Evolutionary conservation across 2,888 invertebrate genomes (phyloP), one percentile per base, ranked within the genome.

Genomic region (Philonicus albiceps): DNA sequence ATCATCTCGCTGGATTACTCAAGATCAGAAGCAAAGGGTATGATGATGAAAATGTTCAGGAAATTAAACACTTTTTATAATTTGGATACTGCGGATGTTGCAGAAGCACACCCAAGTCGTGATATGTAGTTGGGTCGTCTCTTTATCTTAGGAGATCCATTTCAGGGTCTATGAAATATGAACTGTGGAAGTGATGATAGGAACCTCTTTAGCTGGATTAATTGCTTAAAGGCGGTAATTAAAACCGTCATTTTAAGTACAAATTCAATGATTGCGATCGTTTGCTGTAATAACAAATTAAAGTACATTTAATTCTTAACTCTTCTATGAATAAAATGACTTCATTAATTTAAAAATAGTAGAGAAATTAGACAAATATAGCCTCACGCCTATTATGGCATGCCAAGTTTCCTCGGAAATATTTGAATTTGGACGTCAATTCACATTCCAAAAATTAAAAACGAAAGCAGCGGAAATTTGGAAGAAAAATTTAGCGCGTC

Each of bases 91-190:
- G 53, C 80, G 80, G 80, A 80, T 80, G 53, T 53, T 53, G 49
- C 22, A 80, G 30, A 30, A 64, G 22, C 64, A 13, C 53, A 80
- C 49, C 80, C 53, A 80, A 80, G 80, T 53, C 43, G 53, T 53
- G 37, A 49, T 80, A 53, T 19, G 30, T 43, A 27, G 13, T 78
- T 40, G 8, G 40, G 22, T 78, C 40, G 16, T 27, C 40, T 80
- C 55, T 80, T 80, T 80, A n/a, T 80, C 16, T n/a, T 49, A 34
- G 27, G 6, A 27, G 80, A 80, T 80, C 53, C 37, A 80, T 80
- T 80, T 80, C 80, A 80, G 80, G 80, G 31, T 53, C 53, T 53
- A 53, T 49, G 80, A 53, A 53, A 80, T 19, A 78, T 43, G 8
- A 43, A 22, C 19, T 16, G 49, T 49, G 16, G 31, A 64, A 64